Evolutionary conservation across 1,140 invertebrate genomes (phyloP), one percentile per base, ranked within the genome.

Genomic region (Sitobion miscanthi): DNA sequence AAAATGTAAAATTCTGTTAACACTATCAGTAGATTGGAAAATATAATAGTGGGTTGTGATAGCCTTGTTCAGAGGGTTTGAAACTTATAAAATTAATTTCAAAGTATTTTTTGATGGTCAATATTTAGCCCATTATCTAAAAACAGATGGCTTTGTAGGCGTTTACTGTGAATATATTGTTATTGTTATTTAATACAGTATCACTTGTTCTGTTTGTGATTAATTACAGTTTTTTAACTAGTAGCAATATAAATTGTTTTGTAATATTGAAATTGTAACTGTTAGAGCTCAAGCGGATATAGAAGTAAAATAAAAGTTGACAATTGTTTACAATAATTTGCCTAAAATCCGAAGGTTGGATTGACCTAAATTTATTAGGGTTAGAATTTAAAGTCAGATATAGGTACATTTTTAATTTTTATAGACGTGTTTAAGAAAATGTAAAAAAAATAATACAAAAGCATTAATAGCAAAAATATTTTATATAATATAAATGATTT

Each of bases 401-500:
- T n/a, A n/a, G 14, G n/a, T 57, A 30, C 25, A 62, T 62, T 62
- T 62, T 9, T 30, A 69, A 69, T 23, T 14, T 14, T 69, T 69
- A 62, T 69, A 69, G 30, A 69, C 9, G 11, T 30, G 30, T 30
- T 2, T n/a, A 30, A 69, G 23, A 62, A 30, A 62, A 57, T 23
- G 54, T 57, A 8, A 62, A 62, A 69, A 69, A 69, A 69, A n/a
- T 77, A 69, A 69, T n/a, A 69, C 21, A 8, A 90, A 42, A 69
- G 47, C 23, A n/a, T 69, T 62, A 90, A 57, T 90, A 57, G 9
- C 35, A 57, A 90, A 88, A n/a, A 90, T 69, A 69, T 90, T 69
- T 69, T 69, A 90, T 90, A 90, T 90, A 90, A 90, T 90, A 90
- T 90, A 90, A 90, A 90, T 90, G 62, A 69, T 90, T 90, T 90